phyloP scores from a whole-genome alignment of 2,888 invertebrate genomes.

The Molorchus minor region DNA sequence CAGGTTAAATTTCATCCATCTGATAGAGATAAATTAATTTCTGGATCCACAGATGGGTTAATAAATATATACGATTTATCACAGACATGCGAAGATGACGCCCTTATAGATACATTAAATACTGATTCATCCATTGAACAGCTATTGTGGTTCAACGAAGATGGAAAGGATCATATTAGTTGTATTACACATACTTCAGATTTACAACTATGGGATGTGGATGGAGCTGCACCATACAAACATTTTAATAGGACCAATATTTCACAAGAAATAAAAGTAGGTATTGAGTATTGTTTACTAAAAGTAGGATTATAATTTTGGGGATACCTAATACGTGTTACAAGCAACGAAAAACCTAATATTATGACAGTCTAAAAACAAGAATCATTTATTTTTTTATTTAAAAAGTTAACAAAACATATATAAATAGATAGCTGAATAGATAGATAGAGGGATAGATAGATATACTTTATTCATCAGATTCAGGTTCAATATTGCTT shows the following conservation, averaged over 20 bases:
- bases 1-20: constrained; percentile 77
- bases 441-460: too few relatives aligned
- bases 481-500: too few relatives aligned
- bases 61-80: constrained; percentile 85
- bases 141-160: constrained; percentile 66
- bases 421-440: too few relatives aligned
- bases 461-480: too few relatives aligned
- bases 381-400: too few relatives aligned
- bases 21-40: constrained; percentile 73
- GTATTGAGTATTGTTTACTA: too few relatives aligned
- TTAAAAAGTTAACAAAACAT: too few relatives aligned
- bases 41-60: constrained; percentile 85
- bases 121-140: constrained; percentile 79
- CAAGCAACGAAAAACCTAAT: too few relatives aligned
- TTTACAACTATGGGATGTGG: constrained; percentile 74
- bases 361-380: too few relatives aligned
- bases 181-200: constrained; percentile 79
- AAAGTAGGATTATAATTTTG: too few relatives aligned
- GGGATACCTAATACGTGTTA: too few relatives aligned
- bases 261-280: constrained; percentile 68
- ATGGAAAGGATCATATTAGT: constrained; percentile 66
- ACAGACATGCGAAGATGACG: constrained; percentile 80
- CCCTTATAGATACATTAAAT: constrained; percentile 79
- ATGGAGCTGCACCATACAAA: constrained; percentile 69
- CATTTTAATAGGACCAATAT: constrained; percentile 70